Percentiles rank a stretch among this genome's conserved stretches.
phyloP scores from a whole-genome alignment of 2,113 vertebrate genomes.

The Taxidea taxus region DNA sequence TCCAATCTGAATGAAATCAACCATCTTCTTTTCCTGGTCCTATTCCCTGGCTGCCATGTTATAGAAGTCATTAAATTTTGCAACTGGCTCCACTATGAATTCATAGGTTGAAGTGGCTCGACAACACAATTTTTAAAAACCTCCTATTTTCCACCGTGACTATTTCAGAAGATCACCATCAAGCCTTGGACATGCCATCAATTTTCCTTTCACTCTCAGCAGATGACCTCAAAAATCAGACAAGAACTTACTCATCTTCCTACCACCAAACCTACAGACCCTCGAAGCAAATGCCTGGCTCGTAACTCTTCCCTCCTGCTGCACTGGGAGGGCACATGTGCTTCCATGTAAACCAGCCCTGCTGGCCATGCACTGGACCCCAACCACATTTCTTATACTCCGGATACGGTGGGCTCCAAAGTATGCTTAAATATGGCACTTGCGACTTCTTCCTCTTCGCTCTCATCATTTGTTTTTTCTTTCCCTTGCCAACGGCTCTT shows the following conservation, averaged over 20 bases:
- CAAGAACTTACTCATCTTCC: not conserved
- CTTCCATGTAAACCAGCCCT: not conserved
- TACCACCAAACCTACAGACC: not conserved
- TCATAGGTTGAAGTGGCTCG: not conserved
- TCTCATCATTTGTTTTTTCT: not conserved
- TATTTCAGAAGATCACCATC: not conserved
- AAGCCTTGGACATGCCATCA: not conserved
- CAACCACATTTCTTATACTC: not conserved
- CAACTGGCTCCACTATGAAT: not conserved
- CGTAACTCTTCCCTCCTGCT: too few species aligned
- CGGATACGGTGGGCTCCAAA: not conserved
- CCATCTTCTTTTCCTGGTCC: not conserved
- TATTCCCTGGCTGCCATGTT: not conserved
- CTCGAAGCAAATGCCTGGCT: not conserved
- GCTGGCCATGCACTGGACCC: not conserved
- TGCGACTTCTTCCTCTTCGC: not conserved
- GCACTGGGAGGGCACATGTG: too few species aligned
- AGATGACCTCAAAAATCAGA: not conserved
- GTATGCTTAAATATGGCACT: not conserved
- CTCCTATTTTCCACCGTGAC: not conserved
- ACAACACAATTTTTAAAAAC: not conserved
- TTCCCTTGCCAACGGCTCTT: not conserved
- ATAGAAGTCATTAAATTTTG: not conserved
- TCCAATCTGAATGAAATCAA: not conserved
- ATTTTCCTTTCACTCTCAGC: not conserved